A percentile compares a stretch with the other conserved stretches of the same genome.
phyloP scores from a whole-genome alignment of 2,888 invertebrate species.

The Ferdinandea cuprea region DNA sequence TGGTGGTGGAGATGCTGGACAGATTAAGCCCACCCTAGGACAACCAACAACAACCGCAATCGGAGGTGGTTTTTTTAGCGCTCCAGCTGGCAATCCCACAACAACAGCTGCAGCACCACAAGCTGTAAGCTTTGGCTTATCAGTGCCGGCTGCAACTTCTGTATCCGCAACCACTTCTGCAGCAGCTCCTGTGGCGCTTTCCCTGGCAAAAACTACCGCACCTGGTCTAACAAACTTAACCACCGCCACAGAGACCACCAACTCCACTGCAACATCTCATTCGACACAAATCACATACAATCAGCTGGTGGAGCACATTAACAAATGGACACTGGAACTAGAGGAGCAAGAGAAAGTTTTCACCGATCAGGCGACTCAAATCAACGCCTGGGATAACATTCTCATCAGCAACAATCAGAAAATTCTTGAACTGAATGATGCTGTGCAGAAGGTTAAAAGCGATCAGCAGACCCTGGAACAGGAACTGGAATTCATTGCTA shows the following conservation, averaged over 20 bases:
- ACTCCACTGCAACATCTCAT: slow-evolving; percentile 81
- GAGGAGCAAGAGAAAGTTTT: slow-evolving; percentile 97
- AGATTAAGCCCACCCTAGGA: slow-evolving; percentile 57
- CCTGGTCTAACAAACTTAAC: slow-evolving; percentile 78
- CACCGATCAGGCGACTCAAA: slow-evolving; percentile 96
- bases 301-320: slow-evolving; percentile 94
- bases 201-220: slow-evolving; percentile 49
- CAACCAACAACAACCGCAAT: slow-evolving; percentile 48
- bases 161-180: slow-evolving; percentile 39
- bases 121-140: slow-evolving; percentile 62
- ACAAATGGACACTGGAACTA: slow-evolving; percentile 96
- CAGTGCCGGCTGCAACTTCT: slow-evolving; percentile 25
- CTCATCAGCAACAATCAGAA: slow-evolving; percentile 96
- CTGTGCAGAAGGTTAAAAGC: slow-evolving; percentile 93
- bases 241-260: slow-evolving; percentile 79
- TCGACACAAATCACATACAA: slow-evolving; percentile 88
- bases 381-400: slow-evolving; percentile 97
- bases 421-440: slow-evolving; percentile 92
- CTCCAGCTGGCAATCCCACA: slow-evolving; percentile 54
- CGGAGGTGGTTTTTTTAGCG: slow-evolving; percentile 65
- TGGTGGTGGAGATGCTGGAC: slow-evolving; percentile 79
- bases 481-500: slow-evolving; percentile 95
- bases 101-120: slow-evolving; percentile 61
- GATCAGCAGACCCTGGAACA: slow-evolving; percentile 95
- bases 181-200: slow-evolving; percentile 40